Percentiles rank a stretch among this genome's conserved stretches.
These are phyloP conservation scores for Himalopsyche anomala DNA, from an alignment of 2,888 invertebrate species.

Conservation along the genomic window DNA sequence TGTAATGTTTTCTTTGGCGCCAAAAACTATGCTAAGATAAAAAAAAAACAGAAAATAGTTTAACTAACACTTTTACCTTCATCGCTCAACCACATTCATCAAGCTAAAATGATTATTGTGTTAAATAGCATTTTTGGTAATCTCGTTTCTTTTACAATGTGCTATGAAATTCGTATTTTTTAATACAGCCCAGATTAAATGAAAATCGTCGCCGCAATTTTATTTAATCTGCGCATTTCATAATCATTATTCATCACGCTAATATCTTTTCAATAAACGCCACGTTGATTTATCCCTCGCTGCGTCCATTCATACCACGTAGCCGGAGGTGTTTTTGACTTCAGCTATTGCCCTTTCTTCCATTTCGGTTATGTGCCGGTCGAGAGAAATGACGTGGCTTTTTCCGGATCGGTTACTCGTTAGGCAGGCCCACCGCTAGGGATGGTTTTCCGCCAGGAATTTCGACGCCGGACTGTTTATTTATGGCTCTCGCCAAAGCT, in stretches of 20 bases:
- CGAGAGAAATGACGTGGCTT: slow-evolving; percentile 39
- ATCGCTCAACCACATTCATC: too few species aligned
- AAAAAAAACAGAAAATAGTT: too few species aligned
- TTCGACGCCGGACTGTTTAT: slow-evolving; percentile 39
- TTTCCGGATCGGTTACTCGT: slow-evolving; percentile 35
- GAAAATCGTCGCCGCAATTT: too few species aligned
- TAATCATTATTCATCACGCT: neutral
- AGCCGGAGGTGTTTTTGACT: neutral
- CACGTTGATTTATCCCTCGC: neutral
- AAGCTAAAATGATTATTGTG: too few species aligned
- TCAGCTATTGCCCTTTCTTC: neutral
- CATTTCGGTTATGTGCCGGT: neutral
- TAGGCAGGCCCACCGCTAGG: slow-evolving; percentile 16
- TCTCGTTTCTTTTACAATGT: too few species aligned
- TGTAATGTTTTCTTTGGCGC: too few species aligned
- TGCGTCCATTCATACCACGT: neutral
- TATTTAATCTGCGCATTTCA: too few species aligned
- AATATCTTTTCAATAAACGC: neutral
- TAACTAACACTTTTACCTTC: too few species aligned
- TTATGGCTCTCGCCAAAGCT: slow-evolving; percentile 19
- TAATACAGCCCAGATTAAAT: too few species aligned
- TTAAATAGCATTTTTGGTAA: too few species aligned
- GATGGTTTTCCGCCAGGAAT: slow-evolving; percentile 20
- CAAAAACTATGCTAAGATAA: too few species aligned
- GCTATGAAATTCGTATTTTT: too few species aligned